phyloP scores from a whole-genome alignment of 1,140 invertebrate species.

The Eciton burchellii region DNA sequence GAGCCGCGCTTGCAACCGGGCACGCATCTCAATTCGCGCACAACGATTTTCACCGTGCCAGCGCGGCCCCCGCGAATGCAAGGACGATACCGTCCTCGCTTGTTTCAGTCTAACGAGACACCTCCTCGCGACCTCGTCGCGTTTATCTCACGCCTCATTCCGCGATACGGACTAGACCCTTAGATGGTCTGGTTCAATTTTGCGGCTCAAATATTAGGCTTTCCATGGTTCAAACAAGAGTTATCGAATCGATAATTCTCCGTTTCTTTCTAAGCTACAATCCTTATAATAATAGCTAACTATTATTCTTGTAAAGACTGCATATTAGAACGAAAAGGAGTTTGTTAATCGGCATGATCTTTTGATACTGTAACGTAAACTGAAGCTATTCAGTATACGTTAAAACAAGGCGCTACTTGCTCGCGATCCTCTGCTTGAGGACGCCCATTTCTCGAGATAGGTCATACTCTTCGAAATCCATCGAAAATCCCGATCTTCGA shows the following conservation, averaged over 20 bases:
- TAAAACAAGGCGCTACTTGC: not conserved
- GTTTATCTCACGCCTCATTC: constrained; percentile 7
- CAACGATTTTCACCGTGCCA: constrained; percentile 17
- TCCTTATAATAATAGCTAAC: not conserved
- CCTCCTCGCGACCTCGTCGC: constrained; percentile 32
- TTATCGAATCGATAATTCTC: not conserved
- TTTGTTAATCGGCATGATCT: not conserved
- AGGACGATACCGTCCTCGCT: constrained; percentile 34
- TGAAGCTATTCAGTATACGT: not conserved
- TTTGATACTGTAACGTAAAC: not conserved
- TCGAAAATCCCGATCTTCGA: not conserved
- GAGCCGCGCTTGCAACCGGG: constrained; percentile 39
- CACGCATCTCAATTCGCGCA: constrained; percentile 36
- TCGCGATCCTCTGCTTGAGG: constrained; percentile 31
- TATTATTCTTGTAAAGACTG: constrained; percentile 21
- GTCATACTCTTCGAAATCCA: not conserved
- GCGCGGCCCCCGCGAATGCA: constrained; percentile 25
- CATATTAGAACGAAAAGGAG: constrained; percentile 28
- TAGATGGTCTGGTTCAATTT: not conserved
- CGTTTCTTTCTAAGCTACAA: constrained; percentile 11
- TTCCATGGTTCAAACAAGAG: not conserved
- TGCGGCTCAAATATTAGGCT: not conserved
- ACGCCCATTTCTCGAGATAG: constrained; percentile 15
- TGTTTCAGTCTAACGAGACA: constrained; percentile 55
- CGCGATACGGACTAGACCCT: constrained; percentile 6